Percentiles rank a stretch among this genome's conserved stretches.
phyloP scores from a whole-genome alignment of 2,113 vertebrate genomes.

The Platycercus adscitus region DNA sequence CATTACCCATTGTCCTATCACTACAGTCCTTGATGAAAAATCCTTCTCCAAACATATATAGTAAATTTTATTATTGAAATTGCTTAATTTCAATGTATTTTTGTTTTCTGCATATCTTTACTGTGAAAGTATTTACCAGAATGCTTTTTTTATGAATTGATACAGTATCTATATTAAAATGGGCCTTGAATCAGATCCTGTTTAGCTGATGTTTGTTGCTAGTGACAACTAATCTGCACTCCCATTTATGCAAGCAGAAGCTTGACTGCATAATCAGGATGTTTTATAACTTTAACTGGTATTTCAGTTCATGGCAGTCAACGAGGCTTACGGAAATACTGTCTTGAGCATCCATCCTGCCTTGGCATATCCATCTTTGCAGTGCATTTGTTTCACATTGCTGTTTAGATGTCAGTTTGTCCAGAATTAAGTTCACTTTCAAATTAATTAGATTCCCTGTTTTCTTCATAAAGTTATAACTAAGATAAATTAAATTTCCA shows the following conservation, averaged over 20 bases:
- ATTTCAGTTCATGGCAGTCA: not conserved
- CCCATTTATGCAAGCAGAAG: not conserved
- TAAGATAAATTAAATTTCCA: not conserved
- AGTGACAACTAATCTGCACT: not conserved
- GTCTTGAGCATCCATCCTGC: not conserved
- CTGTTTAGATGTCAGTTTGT: not conserved
- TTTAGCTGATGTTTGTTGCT: not conserved
- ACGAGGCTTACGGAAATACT: not conserved
- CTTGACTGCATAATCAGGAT: not conserved
- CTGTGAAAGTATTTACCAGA: not conserved
- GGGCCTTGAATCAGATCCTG: not conserved
- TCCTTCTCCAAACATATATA: not conserved
- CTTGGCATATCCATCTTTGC: not conserved
- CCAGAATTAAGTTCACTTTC: not conserved
- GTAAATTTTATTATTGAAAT: not conserved
- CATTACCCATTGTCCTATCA: not conserved
- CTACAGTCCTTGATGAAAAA: not conserved
- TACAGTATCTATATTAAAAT: not conserved
- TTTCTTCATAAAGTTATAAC: not conserved
- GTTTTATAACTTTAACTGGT: not conserved
- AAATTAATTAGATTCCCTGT: not conserved
- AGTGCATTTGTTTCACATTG: not conserved
- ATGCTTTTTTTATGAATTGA: not conserved
- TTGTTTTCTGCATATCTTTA: not conserved
- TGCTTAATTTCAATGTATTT: not conserved